These are phyloP conservation scores for Bujurquina vittata DNA, from an alignment of 2,113 vertebrate species.

Conservation along the genomic window DNA sequence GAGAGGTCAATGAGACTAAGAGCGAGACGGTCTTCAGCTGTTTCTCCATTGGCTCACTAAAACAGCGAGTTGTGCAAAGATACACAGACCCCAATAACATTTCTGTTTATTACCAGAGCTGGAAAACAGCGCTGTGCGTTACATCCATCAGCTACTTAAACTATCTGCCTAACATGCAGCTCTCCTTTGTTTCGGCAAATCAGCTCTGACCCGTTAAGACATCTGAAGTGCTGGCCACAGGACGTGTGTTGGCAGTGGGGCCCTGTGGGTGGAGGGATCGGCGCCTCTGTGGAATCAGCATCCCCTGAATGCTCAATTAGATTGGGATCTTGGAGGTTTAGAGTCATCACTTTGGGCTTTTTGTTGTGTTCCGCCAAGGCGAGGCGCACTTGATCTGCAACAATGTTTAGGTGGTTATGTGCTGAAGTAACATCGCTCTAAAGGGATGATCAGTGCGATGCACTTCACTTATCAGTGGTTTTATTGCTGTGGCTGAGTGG, in stretches of 20 bases:
- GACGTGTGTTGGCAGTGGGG: accelerated
- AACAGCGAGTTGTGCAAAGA: not conserved
- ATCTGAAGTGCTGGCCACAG: not conserved
- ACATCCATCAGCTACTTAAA: not conserved
- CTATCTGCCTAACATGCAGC: not conserved
- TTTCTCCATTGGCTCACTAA: not conserved
- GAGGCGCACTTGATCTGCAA: not conserved
- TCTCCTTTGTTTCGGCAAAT: no score
- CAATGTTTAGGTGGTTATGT: not conserved
- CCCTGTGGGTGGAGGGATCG: not conserved
- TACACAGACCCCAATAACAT: not conserved
- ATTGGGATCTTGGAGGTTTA: not conserved
- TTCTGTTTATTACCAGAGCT: not conserved
- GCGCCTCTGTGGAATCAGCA: not conserved
- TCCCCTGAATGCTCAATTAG: slow-evolving; percentile 1
- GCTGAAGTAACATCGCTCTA: not conserved
- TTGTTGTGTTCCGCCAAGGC: not conserved
- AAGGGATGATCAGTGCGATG: not conserved
- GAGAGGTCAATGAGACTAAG: not conserved
- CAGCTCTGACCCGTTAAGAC: not conserved
- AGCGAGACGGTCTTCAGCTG: not conserved
- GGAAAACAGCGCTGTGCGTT: not conserved
- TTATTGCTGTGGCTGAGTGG: not conserved
- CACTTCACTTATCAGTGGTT: not conserved
- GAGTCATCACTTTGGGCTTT: slow-evolving; percentile 1